Percentiles rank a stretch among this genome's conserved stretches.
phyloP scores from a whole-genome alignment of 2,797 vertebrate species.

The Acipenser transmontanus region DNA sequence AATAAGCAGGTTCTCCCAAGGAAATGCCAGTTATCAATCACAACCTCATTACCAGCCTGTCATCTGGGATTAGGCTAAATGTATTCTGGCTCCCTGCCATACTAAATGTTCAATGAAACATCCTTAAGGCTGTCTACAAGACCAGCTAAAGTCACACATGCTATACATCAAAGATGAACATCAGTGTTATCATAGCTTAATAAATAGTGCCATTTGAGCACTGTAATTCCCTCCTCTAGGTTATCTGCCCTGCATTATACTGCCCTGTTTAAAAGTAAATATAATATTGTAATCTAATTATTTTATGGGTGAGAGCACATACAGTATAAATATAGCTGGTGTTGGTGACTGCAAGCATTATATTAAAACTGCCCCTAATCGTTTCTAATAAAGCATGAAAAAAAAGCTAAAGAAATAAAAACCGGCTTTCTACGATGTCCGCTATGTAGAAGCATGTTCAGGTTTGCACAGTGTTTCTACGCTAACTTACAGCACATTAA shows the following conservation, averaged over 20 bases:
- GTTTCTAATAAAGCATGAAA: too few relatives aligned
- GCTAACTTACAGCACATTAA: conserved; percentile 59
- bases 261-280: conserved; percentile 51
- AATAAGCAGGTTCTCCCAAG: conserved; percentile 65
- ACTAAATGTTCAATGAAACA: conserved; percentile 80
- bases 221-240: conserved; percentile 55
- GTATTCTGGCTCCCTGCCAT: conserved; percentile 74
- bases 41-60: conserved; percentile 73
- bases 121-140: conserved; percentile 75
- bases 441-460: too few relatives aligned
- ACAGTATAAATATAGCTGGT: conserved; percentile 58
- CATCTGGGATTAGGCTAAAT: conserved; percentile 72
- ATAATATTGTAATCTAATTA: conserved; percentile 63
- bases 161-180: conserved; percentile 69
- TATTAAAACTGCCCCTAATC: too few relatives aligned
- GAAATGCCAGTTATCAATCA: conserved; percentile 72
- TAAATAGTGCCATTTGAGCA: conserved; percentile 65
- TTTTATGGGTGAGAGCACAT: conserved; percentile 65
- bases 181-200: conserved; percentile 68
- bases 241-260: conserved; percentile 50
- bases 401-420: too few relatives aligned
- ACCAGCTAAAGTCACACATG: conserved; percentile 66
- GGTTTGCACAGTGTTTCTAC: conserved; percentile 38
- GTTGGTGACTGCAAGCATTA: conserved; percentile 47
- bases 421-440: too few relatives aligned